Percentiles rank a stretch among this genome's conserved stretches.
Conservation (phyloP, 2,888 invertebrate genomes). For the Apamea anceps region DNA sequence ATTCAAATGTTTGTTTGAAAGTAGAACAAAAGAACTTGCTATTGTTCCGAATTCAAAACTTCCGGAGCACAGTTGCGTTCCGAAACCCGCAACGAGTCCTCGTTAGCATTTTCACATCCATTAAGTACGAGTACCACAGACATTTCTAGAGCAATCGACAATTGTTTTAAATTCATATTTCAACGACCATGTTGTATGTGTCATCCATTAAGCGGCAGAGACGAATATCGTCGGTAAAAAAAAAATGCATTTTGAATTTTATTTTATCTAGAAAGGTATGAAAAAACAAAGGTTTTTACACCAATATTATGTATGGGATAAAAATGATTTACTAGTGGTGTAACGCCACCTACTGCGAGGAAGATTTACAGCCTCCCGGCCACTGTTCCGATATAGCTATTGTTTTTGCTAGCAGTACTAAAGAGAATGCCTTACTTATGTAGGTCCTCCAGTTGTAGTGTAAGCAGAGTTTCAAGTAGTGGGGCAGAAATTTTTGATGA, state of each 20-base stretch:
- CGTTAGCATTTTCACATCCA: constrained; percentile 41
- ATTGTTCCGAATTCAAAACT: constrained; percentile 42
- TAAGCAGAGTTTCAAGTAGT: background rate
- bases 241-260: constrained; percentile 2
- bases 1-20: constrained; percentile 48
- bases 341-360: constrained; percentile 29
- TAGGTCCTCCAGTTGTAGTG: background rate
- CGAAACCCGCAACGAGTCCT: constrained; percentile 16
- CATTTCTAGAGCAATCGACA: constrained; percentile 11
- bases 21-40: constrained; percentile 32
- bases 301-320: constrained; percentile 38
- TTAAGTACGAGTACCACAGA: background rate
- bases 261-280: constrained; percentile 18
- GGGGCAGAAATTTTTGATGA: background rate
- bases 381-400: constrained; percentile 41
- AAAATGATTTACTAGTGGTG: constrained; percentile 54
- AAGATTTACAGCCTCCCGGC: constrained; percentile 45
- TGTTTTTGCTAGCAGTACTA: constrained; percentile 22
- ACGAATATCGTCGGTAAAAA: constrained; percentile 19
- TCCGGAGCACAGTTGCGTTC: constrained; percentile 27
- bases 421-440: constrained; percentile 8
- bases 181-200: constrained; percentile 49
- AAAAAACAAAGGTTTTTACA: constrained; percentile 25
- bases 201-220: constrained; percentile 17
- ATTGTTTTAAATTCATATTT: constrained; percentile 20